Conservation (phyloP, 2,888 invertebrate species). For the Endomychus coccineus region DNA sequence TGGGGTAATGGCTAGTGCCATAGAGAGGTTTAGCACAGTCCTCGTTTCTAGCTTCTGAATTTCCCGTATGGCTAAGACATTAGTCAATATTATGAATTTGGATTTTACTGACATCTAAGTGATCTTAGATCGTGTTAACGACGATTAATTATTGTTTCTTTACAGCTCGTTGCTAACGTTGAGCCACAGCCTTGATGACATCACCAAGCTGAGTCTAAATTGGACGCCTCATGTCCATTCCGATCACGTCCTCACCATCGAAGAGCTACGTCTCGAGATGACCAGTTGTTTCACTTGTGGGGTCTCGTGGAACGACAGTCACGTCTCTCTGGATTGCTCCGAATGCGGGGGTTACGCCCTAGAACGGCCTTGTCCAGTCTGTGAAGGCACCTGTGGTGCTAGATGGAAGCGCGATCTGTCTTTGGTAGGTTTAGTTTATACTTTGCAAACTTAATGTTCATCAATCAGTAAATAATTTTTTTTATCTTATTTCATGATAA, state of each 20-base stretch:
- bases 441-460: background rate
- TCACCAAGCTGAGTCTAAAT: constrained; percentile 33
- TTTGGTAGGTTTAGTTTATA: constrained; percentile 50
- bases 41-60: too few relatives aligned
- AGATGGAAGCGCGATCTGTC: constrained; percentile 71
- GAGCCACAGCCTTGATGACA: constrained; percentile 41
- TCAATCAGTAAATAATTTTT: background rate
- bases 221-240: constrained; percentile 22
- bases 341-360: constrained; percentile 76
- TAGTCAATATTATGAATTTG: too few relatives aligned
- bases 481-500: background rate
- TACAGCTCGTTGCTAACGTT: constrained; percentile 39
- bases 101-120: too few relatives aligned
- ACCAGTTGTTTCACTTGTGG: constrained; percentile 73
- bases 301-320: constrained; percentile 71
- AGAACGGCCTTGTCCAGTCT: constrained; percentile 66
- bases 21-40: too few relatives aligned
- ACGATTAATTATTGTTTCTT: too few relatives aligned
- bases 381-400: constrained; percentile 65
- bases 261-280: constrained; percentile 62
- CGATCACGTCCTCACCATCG: constrained; percentile 58
- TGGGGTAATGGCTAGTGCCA: too few relatives aligned
- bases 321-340: constrained; percentile 67
- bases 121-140: too few relatives aligned
- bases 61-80: too few relatives aligned